Evolutionary conservation across 2,888 invertebrate species (phyloP).

Genomic region (Agrotis clavis): DNA sequence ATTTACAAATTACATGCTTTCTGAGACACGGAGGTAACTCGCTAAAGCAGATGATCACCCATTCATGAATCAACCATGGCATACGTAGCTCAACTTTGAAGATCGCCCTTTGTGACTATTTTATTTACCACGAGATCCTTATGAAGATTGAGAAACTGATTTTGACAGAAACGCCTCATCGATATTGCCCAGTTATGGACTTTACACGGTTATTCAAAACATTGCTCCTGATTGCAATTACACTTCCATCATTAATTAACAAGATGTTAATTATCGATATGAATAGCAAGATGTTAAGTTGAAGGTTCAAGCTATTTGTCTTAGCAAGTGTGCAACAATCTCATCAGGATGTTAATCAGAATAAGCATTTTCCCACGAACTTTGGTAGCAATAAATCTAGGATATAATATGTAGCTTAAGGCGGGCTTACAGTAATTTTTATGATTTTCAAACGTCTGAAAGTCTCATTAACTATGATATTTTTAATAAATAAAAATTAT

Average conservation of each 20-base stretch:
- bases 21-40: no score
- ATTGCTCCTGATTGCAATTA: slow-evolving; percentile 49
- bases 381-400: neutral
- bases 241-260: slow-evolving; percentile 49
- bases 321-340: slow-evolving; percentile 31
- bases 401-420: no score
- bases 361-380: slow-evolving; percentile 20
- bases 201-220: slow-evolving; percentile 12
- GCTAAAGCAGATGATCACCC: no score
- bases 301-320: slow-evolving; percentile 57
- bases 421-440: no score
- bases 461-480: no score
- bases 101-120: no score
- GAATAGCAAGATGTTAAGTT: slow-evolving; percentile 42
- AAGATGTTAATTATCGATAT: slow-evolving; percentile 55
- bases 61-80: no score
- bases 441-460: no score
- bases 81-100: no score
- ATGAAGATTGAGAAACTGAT: neutral
- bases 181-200: slow-evolving; percentile 1
- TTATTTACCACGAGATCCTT: no score
- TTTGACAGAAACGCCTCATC: neutral
- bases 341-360: slow-evolving; percentile 30
- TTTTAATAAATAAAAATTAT: no score
- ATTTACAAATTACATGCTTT: no score